Percentiles rank a stretch among this genome's conserved stretches.
Evolutionary conservation across 2,113 vertebrate genomes (phyloP).

Genomic region (Cichladusa arquata): DNA sequence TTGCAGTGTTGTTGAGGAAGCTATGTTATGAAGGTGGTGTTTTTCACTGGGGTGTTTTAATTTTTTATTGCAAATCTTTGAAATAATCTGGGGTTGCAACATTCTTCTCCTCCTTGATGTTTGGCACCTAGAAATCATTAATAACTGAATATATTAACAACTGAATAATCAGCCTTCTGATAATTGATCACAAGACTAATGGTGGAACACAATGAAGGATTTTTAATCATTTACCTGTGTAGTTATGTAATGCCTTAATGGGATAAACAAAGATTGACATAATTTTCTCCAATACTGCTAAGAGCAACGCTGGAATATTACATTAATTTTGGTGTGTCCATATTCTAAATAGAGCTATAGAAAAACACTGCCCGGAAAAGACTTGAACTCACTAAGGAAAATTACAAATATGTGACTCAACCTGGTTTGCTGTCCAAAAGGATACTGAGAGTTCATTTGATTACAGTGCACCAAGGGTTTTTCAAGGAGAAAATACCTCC

Average conservation of each 20-base stretch:
- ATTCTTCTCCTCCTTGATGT: rapidly evolving
- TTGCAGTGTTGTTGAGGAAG: not conserved
- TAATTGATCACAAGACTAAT: not conserved
- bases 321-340: not conserved
- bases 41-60: not conserved
- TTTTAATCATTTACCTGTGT: not conserved
- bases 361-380: not conserved
- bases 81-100: not conserved
- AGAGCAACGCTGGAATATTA: not conserved
- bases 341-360: not conserved
- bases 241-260: not conserved
- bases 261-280: not conserved
- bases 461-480: not conserved
- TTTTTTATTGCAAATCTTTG: not conserved
- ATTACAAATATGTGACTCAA: not conserved
- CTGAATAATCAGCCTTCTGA: not conserved
- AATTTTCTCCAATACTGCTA: not conserved
- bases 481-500: not conserved
- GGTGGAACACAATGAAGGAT: not conserved
- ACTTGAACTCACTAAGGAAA: not conserved
- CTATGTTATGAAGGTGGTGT: rapidly evolving
- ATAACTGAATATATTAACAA: not conserved
- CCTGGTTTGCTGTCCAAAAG: not conserved
- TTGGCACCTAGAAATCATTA: not conserved
- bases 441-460: not conserved